Percentiles rank a stretch among this genome's conserved stretches.
These are phyloP conservation scores for Cossypha dichroa DNA, from an alignment of 2,797 vertebrate species.

Conservation along the genomic window DNA sequence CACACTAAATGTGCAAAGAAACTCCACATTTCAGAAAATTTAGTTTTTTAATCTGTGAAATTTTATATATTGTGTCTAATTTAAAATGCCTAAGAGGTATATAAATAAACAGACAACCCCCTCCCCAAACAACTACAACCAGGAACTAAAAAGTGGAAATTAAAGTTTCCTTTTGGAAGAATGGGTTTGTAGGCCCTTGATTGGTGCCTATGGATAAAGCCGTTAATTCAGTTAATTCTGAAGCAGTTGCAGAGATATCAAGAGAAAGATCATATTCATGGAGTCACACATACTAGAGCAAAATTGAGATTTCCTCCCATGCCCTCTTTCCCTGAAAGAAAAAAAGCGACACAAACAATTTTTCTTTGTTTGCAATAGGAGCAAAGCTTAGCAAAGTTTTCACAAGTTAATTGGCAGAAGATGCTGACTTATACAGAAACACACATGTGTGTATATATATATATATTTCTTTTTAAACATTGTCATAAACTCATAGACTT, in stretches of 20 bases:
- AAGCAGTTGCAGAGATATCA: neutral
- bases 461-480: neutral
- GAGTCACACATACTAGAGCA: neutral
- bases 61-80: neutral
- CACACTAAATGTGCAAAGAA: neutral
- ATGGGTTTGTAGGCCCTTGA: neutral
- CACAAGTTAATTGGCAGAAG: neutral
- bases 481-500: neutral
- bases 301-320: neutral
- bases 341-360: neutral
- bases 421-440: neutral
- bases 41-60: neutral
- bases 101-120: neutral
- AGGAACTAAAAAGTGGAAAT: neutral
- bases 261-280: neutral
- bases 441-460: rapidly evolving
- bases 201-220: neutral
- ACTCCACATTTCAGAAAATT: neutral
- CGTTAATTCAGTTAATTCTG: neutral
- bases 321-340: rapidly evolving
- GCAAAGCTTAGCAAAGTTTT: neutral
- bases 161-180: neutral
- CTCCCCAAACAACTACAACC: neutral
- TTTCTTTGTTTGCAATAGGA: neutral
- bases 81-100: neutral